Evolutionary conservation across 1,140 invertebrate genomes (phyloP).

Genomic region (Eubasilissa regina): DNA sequence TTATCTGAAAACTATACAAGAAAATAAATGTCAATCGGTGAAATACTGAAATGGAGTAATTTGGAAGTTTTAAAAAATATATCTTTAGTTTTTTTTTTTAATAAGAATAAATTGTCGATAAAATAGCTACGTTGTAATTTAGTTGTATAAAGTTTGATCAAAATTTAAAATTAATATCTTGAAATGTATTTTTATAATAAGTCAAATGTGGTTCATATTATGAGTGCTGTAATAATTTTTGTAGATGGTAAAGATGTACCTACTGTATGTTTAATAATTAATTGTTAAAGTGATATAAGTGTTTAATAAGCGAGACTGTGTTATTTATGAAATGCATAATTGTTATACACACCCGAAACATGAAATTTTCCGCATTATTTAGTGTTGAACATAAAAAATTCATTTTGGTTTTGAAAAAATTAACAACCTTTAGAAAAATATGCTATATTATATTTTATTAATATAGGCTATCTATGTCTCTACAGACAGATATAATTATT

Average conservation of each 20-base stretch:
- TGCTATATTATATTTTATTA: too few relatives aligned
- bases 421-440: too few relatives aligned
- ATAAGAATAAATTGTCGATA: slow-evolving; percentile 15
- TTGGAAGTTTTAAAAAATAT: neutral
- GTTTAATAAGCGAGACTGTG: slow-evolving; percentile 53
- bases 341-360: too few relatives aligned
- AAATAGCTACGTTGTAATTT: slow-evolving; percentile 10
- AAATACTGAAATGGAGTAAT: too few relatives aligned
- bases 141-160: slow-evolving; percentile 32
- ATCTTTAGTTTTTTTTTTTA: slow-evolving; percentile 15
- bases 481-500: too few relatives aligned
- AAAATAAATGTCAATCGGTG: too few relatives aligned
- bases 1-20: too few relatives aligned
- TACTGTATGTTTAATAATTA: slow-evolving; percentile 48
- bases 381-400: too few relatives aligned
- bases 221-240: slow-evolving; percentile 37
- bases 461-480: too few relatives aligned
- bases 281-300: slow-evolving; percentile 51
- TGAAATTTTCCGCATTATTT: too few relatives aligned
- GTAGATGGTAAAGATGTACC: slow-evolving; percentile 21
- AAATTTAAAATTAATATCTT: slow-evolving; percentile 31
- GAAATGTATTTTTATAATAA: slow-evolving; percentile 25
- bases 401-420: too few relatives aligned
- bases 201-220: slow-evolving; percentile 7
- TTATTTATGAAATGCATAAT: slow-evolving; percentile 51